These are phyloP conservation scores for Leuciscus waleckii DNA, from an alignment of 2,797 vertebrate genomes.

Conservation along the genomic window DNA sequence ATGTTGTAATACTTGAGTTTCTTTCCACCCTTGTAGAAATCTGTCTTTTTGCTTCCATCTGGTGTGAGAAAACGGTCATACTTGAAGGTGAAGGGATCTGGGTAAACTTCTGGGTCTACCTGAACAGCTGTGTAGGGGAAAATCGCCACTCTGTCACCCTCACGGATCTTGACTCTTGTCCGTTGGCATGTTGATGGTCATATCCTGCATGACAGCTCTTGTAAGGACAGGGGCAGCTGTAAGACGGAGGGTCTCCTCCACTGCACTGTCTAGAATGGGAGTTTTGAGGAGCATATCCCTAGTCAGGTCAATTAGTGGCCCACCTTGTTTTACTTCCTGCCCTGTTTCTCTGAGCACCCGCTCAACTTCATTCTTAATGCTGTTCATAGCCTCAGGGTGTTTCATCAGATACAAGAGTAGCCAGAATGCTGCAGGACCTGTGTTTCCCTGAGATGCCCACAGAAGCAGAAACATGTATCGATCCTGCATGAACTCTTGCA, in stretches of 20 bases:
- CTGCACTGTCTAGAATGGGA: constrained; percentile 84
- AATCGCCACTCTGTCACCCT: constrained; percentile 83
- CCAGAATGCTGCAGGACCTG: constrained; percentile 89
- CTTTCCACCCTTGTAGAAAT: constrained; percentile 86
- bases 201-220: constrained; percentile 78
- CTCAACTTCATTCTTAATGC: constrained; percentile 81
- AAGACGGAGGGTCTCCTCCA: constrained; percentile 88
- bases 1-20: constrained; percentile 87
- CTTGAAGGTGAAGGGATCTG: constrained; percentile 83
- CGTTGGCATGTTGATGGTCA: constrained; percentile 76
- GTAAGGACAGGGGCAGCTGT: constrained; percentile 79
- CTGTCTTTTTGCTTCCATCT: constrained; percentile 79
- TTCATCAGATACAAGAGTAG: constrained; percentile 90
- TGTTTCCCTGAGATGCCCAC: constrained; percentile 94
- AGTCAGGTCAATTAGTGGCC: constrained; percentile 73
- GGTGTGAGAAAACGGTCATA: constrained; percentile 87
- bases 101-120: constrained; percentile 86
- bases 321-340: constrained; percentile 69
- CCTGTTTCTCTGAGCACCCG: constrained; percentile 73
- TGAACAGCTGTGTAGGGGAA: constrained; percentile 87
- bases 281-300: constrained; percentile 81
- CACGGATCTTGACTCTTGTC: constrained; percentile 77
- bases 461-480: constrained; percentile 88
- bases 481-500: constrained; percentile 77
- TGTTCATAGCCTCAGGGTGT: constrained; percentile 84